Evolutionary conservation across 1,140 invertebrate genomes (phyloP).

Genomic region (Drosophila bipectinata): DNA sequence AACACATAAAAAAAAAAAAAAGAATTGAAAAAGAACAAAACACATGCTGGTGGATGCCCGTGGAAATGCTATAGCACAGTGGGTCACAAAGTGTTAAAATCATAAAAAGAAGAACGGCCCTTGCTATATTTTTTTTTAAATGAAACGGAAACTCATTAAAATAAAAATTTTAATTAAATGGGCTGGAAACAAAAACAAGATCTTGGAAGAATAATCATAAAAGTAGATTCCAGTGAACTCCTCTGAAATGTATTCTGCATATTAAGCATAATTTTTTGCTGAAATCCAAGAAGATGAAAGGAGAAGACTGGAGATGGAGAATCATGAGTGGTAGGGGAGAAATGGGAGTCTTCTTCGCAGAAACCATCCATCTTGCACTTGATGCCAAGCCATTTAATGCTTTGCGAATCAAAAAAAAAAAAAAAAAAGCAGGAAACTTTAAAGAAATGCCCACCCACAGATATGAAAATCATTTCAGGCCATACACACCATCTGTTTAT

Average conservation of each 20-base stretch:
- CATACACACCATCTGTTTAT: not conserved
- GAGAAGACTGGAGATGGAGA: not conserved
- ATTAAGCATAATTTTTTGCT: conserved; percentile 9
- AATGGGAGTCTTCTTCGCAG: conserved; percentile 16
- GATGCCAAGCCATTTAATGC: conserved; percentile 19
- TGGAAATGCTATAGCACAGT: conserved; percentile 29
- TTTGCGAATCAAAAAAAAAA: not conserved
- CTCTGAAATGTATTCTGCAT: not conserved
- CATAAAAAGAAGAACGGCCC: not conserved
- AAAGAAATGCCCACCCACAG: conserved; percentile 27
- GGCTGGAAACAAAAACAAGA: too few species aligned
- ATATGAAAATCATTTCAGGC: not conserved
- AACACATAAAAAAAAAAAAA: conserved; percentile 32
- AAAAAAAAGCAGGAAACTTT: conserved; percentile 23
- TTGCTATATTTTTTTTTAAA: conserved; percentile 1
- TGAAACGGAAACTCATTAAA: conserved; percentile 40
- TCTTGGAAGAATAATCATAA: conserved; percentile 19
- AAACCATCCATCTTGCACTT: conserved; percentile 35
- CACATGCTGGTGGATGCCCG: conserved; percentile 29
- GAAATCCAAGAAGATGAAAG: conserved; percentile 16
- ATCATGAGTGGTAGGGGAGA: not conserved
- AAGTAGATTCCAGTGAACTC: conserved; percentile 27
- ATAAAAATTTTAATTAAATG: not conserved
- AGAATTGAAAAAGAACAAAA: conserved; percentile 30
- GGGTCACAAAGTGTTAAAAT: conserved; percentile 25